Conservation (phyloP, 2,113 vertebrate species). For the Furnarius figulus region DNA sequence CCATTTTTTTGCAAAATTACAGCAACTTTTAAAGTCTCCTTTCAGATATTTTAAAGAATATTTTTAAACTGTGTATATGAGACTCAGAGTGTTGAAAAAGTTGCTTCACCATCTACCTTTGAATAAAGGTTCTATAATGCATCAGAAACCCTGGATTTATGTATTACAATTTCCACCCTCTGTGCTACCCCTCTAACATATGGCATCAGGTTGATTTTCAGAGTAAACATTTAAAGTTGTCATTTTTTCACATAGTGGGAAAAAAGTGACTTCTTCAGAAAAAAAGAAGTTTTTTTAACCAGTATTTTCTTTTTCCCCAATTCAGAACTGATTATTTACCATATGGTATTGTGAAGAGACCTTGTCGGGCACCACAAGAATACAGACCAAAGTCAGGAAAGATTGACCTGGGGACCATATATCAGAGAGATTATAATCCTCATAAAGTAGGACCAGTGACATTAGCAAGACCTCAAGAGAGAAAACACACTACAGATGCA, state of each 20-base stretch:
- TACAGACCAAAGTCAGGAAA: slow-evolving; percentile 72
- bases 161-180: background rate
- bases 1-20: background rate
- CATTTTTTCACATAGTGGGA: background rate
- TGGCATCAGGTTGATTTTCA: background rate
- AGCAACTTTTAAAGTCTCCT: background rate
- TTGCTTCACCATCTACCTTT: background rate
- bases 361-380: slow-evolving; percentile 56
- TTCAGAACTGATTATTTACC: slow-evolving; percentile 83
- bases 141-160: background rate
- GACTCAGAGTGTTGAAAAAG: background rate
- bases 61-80: background rate
- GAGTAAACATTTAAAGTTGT: background rate
- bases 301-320: slow-evolving; percentile 5
- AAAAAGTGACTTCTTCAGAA: background rate
- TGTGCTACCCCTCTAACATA: background rate
- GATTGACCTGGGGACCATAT: slow-evolving; percentile 80
- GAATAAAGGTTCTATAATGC: background rate
- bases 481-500: slow-evolving; percentile 32
- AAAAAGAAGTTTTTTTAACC: background rate
- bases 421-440: slow-evolving; percentile 78
- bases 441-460: slow-evolving; percentile 73
- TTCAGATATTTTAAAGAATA: background rate
- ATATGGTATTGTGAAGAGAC: slow-evolving; percentile 68
- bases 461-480: slow-evolving; percentile 71